Evolutionary conservation across 92 coral and sea anemone genomes (phyloP).

Genomic region (Parazoanthus atlanticus): DNA sequence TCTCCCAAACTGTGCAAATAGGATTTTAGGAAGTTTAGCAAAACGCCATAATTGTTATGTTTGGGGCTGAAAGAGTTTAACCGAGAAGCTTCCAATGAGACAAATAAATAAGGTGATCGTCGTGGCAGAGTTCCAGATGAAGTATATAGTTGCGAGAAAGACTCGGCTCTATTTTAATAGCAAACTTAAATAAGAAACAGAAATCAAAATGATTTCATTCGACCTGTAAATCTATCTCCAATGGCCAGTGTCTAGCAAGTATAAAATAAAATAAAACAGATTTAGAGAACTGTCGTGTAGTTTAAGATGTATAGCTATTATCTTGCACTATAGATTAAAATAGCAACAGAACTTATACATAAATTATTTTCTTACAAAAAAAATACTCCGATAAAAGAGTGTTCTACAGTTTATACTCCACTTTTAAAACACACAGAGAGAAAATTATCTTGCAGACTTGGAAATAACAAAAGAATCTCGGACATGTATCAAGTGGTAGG

Average conservation of each 20-base stretch:
- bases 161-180: too few relatives aligned
- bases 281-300: too few relatives aligned
- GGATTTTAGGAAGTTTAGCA: neutral
- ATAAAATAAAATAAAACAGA: too few relatives aligned
- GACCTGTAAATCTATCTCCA: too few relatives aligned
- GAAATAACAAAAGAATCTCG: neutral
- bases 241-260: too few relatives aligned
- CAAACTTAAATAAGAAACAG: too few relatives aligned
- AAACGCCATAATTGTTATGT: neutral
- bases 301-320: too few relatives aligned
- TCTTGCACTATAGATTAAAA: neutral
- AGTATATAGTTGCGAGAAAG: too few relatives aligned
- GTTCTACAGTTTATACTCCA: neutral
- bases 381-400: neutral
- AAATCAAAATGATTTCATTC: too few relatives aligned
- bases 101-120: neutral
- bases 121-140: neutral
- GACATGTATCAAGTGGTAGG: too few relatives aligned
- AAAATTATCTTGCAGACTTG: neutral
- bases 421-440: neutral
- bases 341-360: neutral
- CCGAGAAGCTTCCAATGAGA: neutral
- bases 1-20: neutral
- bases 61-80: neutral
- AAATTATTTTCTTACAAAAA: neutral